Base-by-base conservation (phyloP, 1,140 invertebrate species). In the Parasteatoda tepidariorum region DNA sequence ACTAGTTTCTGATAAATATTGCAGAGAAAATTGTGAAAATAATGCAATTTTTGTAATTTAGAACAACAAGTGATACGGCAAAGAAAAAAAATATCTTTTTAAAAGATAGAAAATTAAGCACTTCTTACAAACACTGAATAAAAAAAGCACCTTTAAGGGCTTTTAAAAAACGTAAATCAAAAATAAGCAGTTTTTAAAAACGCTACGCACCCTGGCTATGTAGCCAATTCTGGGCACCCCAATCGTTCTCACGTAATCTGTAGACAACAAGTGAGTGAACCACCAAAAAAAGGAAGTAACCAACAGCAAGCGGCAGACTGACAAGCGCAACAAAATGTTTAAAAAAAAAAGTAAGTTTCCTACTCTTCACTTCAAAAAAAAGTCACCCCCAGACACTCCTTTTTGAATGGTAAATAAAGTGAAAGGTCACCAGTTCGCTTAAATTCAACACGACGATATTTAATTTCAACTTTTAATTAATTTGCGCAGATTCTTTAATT, bases 261-360 rank as follows among this genome's bases (percentile, higher is more conserved):
- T 48, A 48, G 38, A 13, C 38, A 48, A 48, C n/a, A 30, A 59
- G 55, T n/a, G 54, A n/a, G 48, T 18, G 30, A 28, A 73, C 30
- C 66, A 68, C 73, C 9, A 13, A 48, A 75, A 75, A 75, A 57
- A 75, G 73, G 73, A 75, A 75, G 73, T 61, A 61, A 75, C 55
- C 22, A 62, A 75, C 54, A 41, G 24, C 57, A 34, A 61, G 31
- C 28, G 11, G 28, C 13, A 6, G 38, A 13, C 38, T 48, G 18
- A n/a, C n/a, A n/a, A n/a, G n/a, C 18, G 38, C 9, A 2, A 48
- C 1, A 48, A 18, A 48, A 48, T 18, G 18, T 48, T 48, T 48
- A 18, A 18, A 48, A 48, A 4, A 18, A 48, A 48, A 48, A 41
- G 18, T 13, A 48, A 48, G 18, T 2, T 48, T 48, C 38, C 9